These are phyloP conservation scores for Pristionchus pacificus DNA, from an alignment of 1,140 invertebrate genomes.

Conservation along the genomic window DNA sequence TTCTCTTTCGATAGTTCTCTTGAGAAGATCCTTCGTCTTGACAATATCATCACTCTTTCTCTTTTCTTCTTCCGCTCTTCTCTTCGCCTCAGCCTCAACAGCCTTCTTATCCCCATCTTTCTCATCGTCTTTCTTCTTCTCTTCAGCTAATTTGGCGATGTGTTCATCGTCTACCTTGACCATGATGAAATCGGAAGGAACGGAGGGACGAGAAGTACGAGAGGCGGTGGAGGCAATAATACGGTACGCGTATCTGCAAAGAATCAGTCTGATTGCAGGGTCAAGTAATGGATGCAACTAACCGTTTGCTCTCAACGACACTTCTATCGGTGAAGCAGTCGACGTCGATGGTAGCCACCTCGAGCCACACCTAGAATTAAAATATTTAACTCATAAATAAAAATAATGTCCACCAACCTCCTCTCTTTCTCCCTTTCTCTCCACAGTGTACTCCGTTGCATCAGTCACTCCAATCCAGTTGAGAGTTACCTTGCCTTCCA, in stretches of 20 bases:
- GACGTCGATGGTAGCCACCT: conserved; percentile 33
- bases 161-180: not conserved
- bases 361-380: conserved; percentile 35
- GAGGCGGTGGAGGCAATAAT: conserved; percentile 28
- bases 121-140: not conserved
- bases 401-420: no score
- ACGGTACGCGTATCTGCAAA: conserved; percentile 37
- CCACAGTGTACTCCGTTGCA: conserved; percentile 20
- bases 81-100: not conserved
- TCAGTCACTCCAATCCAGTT: conserved; percentile 31
- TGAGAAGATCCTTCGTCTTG: no score
- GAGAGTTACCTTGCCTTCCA: conserved; percentile 30
- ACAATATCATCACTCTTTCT: not conserved
- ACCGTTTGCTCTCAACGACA: conserved; percentile 10
- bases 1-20: not conserved
- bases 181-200: conserved; percentile 17
- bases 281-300: no score
- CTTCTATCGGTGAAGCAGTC: conserved; percentile 28
- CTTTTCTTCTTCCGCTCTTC: not conserved
- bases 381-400: no score
- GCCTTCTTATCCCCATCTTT: not conserved
- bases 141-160: not conserved
- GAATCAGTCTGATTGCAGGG: not conserved
- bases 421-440: conserved; percentile 27
- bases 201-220: conserved; percentile 16